phyloP scores from a whole-genome alignment of 2,888 invertebrate genomes.

The Aporophyla nigra region DNA sequence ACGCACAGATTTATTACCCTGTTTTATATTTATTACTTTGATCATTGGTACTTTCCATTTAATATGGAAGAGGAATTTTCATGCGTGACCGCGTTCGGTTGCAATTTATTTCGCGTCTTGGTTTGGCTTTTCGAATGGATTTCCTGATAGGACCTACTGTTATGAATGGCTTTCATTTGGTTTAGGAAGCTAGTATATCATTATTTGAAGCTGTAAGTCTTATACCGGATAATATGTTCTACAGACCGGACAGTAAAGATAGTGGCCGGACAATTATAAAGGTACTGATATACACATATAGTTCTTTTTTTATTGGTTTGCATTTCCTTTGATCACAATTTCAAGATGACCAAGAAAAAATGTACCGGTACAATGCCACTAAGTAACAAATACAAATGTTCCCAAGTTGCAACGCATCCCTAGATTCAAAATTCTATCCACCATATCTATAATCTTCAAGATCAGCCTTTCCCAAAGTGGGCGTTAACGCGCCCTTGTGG shows the following conservation, averaged over 20 bases:
- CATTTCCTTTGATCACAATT: neutral
- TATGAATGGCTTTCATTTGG: slow-evolving; percentile 35
- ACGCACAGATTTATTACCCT: slow-evolving; percentile 67
- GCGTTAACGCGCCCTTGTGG: no score
- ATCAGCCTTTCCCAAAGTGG: no score
- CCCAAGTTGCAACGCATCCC: neutral
- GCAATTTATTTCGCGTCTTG: slow-evolving; percentile 57
- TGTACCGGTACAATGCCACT: neutral
- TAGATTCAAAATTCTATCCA: neutral
- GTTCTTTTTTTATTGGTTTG: neutral
- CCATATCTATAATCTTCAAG: neutral
- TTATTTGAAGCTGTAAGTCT: neutral
- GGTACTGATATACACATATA: neutral
- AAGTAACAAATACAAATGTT: neutral
- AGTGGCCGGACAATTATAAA: no score
- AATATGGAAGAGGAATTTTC: slow-evolving; percentile 63
- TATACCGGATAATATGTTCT: neutral
- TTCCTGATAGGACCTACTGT: slow-evolving; percentile 33
- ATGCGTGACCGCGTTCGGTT: slow-evolving; percentile 56
- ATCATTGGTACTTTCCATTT: slow-evolving; percentile 67
- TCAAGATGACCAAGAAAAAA: neutral
- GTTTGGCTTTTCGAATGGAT: slow-evolving; percentile 46
- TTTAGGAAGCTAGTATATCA: slow-evolving; percentile 16
- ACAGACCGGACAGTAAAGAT: neutral
- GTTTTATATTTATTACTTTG: slow-evolving; percentile 69